These are phyloP conservation scores for Dryoscopus gambensis DNA, from an alignment of 2,113 vertebrate genomes.

Conservation along the genomic window DNA sequence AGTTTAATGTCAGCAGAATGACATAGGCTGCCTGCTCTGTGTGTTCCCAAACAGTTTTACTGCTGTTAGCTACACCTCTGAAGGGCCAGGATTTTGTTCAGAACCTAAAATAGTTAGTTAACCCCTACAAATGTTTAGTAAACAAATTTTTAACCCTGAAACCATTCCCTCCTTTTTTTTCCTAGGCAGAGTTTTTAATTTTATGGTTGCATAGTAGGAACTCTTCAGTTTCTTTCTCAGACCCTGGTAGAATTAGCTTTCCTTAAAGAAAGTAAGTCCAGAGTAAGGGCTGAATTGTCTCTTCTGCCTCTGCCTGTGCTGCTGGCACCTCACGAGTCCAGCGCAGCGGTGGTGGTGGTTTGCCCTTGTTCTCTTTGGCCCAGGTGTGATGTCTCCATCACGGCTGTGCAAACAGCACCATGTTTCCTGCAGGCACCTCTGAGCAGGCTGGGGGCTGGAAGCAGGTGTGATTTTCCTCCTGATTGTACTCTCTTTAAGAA, in stretches of 20 bases:
- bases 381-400: neutral
- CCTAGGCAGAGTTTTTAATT: neutral
- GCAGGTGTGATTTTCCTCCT: neutral
- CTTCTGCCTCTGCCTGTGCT: neutral
- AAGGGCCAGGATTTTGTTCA: neutral
- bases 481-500: neutral
- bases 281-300: neutral
- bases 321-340: neutral
- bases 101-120: neutral
- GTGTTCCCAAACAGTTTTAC: neutral
- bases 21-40: neutral
- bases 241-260: neutral
- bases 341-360: accelerated
- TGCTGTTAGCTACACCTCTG: neutral
- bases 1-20: neutral
- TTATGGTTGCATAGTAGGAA: neutral
- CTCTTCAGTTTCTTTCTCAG: neutral
- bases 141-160: neutral
- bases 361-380: neutral
- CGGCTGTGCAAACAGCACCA: accelerated
- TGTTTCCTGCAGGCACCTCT: neutral
- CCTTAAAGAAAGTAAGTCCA: neutral
- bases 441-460: neutral
- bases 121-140: neutral
- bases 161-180: neutral